Evolutionary conservation across 2,888 invertebrate species (phyloP).

Genomic region (Dinocampus coccinellae): DNA sequence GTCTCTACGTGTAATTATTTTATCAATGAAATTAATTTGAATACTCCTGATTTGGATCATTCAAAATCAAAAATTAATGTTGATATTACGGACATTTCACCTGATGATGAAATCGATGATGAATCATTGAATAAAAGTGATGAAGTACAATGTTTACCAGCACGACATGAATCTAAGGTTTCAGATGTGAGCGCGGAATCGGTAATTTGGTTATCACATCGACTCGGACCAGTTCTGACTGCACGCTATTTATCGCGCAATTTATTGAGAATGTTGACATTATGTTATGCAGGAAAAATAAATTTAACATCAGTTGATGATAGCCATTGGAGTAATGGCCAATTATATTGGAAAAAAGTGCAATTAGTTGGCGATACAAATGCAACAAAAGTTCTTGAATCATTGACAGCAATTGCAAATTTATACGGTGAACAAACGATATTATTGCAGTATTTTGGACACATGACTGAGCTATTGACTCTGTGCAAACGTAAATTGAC

Average conservation of each 20-base stretch:
- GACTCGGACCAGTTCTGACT: conserved; percentile 93
- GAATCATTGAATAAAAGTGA: conserved; percentile 23
- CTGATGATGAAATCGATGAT: conserved; percentile 34
- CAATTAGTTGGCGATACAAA: conserved; percentile 83
- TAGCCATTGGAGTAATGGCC: conserved; percentile 69
- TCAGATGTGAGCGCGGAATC: conserved; percentile 91
- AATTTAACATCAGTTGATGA: conserved; percentile 73
- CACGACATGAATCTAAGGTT: conserved; percentile 72
- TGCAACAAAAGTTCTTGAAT: conserved; percentile 89
- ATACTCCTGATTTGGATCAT: conserved; percentile 27
- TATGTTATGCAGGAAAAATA: conserved; percentile 91
- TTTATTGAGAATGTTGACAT: conserved; percentile 91
- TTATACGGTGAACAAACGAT: conserved; percentile 91
- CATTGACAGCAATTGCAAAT: conserved; percentile 90
- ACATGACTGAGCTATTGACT: conserved; percentile 87
- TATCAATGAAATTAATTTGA: background rate
- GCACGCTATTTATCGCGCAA: conserved; percentile 92
- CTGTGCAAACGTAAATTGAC: conserved; percentile 86
- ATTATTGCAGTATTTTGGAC: conserved; percentile 89
- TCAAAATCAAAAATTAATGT: conserved; percentile 26
- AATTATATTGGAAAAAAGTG: conserved; percentile 76
- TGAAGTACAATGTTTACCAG: conserved; percentile 45
- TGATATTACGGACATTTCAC: conserved; percentile 26
- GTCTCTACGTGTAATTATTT: background rate
- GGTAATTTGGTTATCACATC: conserved; percentile 91